phyloP scores from a whole-genome alignment of 2,888 invertebrate species.

The Ditula angustiorana region DNA sequence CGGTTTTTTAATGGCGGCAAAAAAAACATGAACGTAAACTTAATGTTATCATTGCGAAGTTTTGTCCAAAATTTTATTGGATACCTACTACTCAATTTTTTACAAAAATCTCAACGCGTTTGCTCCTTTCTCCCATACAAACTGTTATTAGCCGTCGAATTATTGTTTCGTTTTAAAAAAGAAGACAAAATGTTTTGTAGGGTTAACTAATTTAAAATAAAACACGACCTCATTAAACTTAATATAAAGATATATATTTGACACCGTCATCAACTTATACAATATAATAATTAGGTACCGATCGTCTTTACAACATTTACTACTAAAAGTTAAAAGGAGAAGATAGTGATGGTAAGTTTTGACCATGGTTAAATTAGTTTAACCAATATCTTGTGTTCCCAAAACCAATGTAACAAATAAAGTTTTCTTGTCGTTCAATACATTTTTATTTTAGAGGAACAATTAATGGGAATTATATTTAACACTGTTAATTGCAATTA shows the following conservation, averaged over 20 bases:
- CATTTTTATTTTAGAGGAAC: constrained; percentile 29
- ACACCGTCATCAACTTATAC: constrained; percentile 82
- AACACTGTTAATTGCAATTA: no score
- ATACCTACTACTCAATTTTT: no score
- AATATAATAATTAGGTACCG: constrained; percentile 63
- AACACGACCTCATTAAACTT: constrained; percentile 54
- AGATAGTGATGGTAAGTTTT: constrained; percentile 43
- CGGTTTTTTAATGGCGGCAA: no score
- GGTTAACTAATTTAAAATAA: constrained; percentile 53
- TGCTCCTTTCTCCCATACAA: no score
- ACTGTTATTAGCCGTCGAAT: no score
- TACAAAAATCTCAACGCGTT: no score
- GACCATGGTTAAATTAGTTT: constrained; percentile 42
- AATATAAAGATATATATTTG: constrained; percentile 81
- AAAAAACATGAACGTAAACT: no score
- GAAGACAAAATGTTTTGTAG: no score
- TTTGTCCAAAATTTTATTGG: no score
- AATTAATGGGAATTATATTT: constrained; percentile 5
- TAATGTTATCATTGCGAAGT: no score
- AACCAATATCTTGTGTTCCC: constrained; percentile 28
- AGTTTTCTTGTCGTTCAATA: neutral
- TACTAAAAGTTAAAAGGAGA: constrained; percentile 55
- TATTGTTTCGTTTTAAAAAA: no score
- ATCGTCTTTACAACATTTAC: constrained; percentile 60
- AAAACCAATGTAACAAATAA: constrained; percentile 34